Conservation (phyloP, 92 coral and sea anemone species). For the Phenganax stokvisi region DNA sequence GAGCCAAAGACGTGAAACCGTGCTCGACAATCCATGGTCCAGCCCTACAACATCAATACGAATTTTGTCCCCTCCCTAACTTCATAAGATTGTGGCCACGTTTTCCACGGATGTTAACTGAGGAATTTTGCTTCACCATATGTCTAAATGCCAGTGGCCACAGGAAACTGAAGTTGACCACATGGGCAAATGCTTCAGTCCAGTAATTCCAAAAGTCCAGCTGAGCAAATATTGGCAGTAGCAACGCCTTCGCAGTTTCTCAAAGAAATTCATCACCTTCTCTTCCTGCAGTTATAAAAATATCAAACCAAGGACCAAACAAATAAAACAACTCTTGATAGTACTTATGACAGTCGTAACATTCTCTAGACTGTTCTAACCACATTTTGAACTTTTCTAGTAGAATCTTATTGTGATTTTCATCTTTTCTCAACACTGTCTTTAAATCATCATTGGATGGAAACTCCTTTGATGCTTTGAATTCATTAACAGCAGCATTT, state of each 20-base stretch:
- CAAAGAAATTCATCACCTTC: slow-evolving; percentile 14
- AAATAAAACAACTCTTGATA: slow-evolving; percentile 7
- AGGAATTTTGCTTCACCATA: slow-evolving; percentile 2
- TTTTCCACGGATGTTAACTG: slow-evolving; percentile 21
- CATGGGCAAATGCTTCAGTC: slow-evolving; percentile 29
- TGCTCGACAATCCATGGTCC: too few species aligned
- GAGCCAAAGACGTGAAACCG: too few species aligned
- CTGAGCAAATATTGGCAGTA: slow-evolving; percentile 31
- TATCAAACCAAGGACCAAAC: slow-evolving; percentile 19
- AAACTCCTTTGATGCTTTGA: slow-evolving; percentile 5
- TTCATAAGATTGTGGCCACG: slow-evolving; percentile 11
- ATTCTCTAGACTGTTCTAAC: neutral
- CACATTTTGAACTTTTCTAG: slow-evolving; percentile 3
- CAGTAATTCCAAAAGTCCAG: slow-evolving; percentile 5
- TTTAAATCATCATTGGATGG: slow-evolving; percentile 7
- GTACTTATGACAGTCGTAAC: slow-evolving; percentile 7
- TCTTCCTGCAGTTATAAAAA: neutral
- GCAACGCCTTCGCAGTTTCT: slow-evolving; percentile 15
- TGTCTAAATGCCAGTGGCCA: slow-evolving; percentile 33
- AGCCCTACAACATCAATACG: too few species aligned
- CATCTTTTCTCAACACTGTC: neutral
- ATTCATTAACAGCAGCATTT: slow-evolving; percentile 20
- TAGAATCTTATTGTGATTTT: slow-evolving; percentile 12
- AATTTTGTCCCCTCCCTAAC: too few species aligned
- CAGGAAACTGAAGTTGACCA: neutral